Evolutionary conservation across 2,113 vertebrate genomes (phyloP).

Genomic region (Epinephelus fuscoguttatus): DNA sequence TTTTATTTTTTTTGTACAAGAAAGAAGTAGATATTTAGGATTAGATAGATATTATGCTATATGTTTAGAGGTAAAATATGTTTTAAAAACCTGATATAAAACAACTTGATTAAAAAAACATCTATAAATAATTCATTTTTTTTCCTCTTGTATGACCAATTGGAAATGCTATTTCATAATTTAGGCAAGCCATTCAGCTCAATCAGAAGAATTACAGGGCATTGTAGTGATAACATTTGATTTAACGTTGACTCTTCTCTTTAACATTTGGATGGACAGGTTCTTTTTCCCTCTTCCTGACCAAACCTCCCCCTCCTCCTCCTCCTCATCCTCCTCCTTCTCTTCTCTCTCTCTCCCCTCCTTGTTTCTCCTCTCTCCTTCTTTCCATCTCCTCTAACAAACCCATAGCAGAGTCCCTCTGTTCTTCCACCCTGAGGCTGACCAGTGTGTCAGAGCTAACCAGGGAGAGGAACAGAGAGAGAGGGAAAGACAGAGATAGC

Average conservation of each 20-base stretch:
- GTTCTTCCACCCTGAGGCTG: slow-evolving; percentile 88
- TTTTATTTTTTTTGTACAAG: too few relatives aligned
- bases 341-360: slow-evolving; percentile 54
- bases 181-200: background rate
- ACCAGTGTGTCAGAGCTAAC: slow-evolving; percentile 88
- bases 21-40: too few relatives aligned
- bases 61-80: background rate
- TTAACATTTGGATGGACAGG: slow-evolving; percentile 69
- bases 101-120: background rate
- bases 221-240: slow-evolving; percentile 2
- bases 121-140: background rate
- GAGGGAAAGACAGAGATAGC: slow-evolving; percentile 73
- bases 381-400: slow-evolving; percentile 79
- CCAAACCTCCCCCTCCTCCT: slow-evolving; percentile 45
- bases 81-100: background rate
- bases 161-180: background rate
- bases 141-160: background rate
- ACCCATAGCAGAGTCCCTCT: slow-evolving; percentile 86
- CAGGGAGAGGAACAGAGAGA: slow-evolving; percentile 84
- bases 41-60: background rate
- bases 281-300: slow-evolving; percentile 65
- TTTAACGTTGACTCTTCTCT: slow-evolving; percentile 56
- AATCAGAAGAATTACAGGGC: slow-evolving; percentile 1
- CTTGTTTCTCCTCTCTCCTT: slow-evolving; percentile 65
- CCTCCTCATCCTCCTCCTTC: slow-evolving; percentile 8